Percentiles rank a stretch among this genome's conserved stretches.
These are phyloP conservation scores for Heliopora coerulea DNA, from an alignment of 92 coral and sea anemone species.

Conservation along the genomic window DNA sequence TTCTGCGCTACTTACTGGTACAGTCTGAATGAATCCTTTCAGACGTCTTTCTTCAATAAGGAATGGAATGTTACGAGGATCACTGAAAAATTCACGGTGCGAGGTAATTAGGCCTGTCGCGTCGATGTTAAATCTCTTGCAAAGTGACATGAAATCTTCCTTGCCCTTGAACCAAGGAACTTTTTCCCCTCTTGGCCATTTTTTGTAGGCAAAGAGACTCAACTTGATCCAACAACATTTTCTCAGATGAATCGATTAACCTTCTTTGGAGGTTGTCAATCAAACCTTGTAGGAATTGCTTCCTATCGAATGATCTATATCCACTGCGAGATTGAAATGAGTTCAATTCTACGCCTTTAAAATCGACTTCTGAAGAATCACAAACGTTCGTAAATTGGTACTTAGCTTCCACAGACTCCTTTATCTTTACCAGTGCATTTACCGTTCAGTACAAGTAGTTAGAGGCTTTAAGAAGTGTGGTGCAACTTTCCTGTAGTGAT, in stretches of 20 bases:
- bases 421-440: conserved; percentile 20
- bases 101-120: conserved; percentile 13
- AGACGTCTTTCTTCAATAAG: no score
- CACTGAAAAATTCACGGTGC: conserved; percentile 4
- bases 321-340: conserved; percentile 17
- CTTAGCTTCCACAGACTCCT: conserved; percentile 12
- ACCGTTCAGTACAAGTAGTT: conserved; percentile 17
- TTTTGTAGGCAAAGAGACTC: conserved; percentile 8
- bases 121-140: conserved; percentile 24
- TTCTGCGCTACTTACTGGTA: no score
- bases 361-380: conserved; percentile 5
- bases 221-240: conserved; percentile 17
- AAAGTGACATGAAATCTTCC: conserved; percentile 13
- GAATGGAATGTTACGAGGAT: conserved; percentile 3
- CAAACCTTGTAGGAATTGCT: conserved; percentile 12
- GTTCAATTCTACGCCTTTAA: conserved; percentile 19
- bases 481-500: neutral
- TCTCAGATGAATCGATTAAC: conserved; percentile 12
- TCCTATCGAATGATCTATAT: conserved; percentile 2
- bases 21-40: no score
- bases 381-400: neutral
- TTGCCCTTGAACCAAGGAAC: conserved; percentile 13
- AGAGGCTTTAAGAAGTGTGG: conserved; percentile 16
- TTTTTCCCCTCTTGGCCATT: conserved; percentile 29
- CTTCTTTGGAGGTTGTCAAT: conserved; percentile 25